Evolutionary conservation across 2,113 vertebrate genomes (phyloP).

Genomic region (Bombycilla garrulus): DNA sequence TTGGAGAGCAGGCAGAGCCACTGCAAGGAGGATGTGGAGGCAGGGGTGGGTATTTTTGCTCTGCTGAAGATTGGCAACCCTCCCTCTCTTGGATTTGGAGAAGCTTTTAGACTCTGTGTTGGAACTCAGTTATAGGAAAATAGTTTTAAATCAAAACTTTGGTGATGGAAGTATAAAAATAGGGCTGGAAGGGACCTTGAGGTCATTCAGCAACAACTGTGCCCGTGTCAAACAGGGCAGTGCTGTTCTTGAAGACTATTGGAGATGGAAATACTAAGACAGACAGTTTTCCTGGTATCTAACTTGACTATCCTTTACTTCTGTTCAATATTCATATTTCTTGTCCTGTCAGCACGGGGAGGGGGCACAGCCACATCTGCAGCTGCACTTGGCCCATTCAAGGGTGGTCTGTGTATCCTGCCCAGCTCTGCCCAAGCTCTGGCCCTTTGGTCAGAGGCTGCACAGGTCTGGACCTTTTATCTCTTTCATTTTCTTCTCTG

Average conservation of each 20-base stretch:
- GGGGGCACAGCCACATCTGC: not conserved
- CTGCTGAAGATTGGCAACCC: not conserved
- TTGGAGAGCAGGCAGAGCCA: not conserved
- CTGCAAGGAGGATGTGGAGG: not conserved
- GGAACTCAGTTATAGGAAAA: slow-evolving; percentile 20
- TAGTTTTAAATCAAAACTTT: not conserved
- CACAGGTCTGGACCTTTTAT: not conserved
- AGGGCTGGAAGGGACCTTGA: not conserved
- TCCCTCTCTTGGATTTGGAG: not conserved
- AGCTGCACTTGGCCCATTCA: not conserved
- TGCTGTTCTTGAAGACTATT: not conserved
- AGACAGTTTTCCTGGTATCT: not conserved
- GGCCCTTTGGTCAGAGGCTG: not conserved
- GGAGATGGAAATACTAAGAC: not conserved
- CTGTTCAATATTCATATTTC: not conserved
- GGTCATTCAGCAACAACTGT: not conserved
- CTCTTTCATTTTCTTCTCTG: not conserved
- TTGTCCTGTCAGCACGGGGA: not conserved
- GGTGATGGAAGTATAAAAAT: slow-evolving; percentile 26
- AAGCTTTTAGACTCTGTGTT: not conserved
- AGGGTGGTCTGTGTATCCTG: not conserved
- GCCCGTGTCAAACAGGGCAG: not conserved
- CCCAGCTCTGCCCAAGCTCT: not conserved
- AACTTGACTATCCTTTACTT: not conserved
- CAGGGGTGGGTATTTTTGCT: not conserved